These are phyloP conservation scores for Tragelaphus buxtoni DNA, from an alignment of 2,113 vertebrate genomes.

Conservation along the genomic window DNA sequence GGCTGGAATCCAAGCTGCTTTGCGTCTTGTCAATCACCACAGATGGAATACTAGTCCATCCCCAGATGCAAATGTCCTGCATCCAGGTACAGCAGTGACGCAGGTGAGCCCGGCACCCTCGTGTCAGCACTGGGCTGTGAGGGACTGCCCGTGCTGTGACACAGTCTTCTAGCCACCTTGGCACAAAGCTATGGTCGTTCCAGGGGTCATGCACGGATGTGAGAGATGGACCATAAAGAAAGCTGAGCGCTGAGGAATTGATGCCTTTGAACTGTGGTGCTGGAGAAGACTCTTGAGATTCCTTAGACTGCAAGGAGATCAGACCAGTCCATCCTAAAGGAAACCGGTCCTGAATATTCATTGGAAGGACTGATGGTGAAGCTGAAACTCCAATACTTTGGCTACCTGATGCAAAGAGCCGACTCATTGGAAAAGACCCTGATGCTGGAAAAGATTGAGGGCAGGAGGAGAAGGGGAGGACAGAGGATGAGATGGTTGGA, in stretches of 20 bases:
- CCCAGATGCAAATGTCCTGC: fast-evolving
- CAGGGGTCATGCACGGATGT: background rate
- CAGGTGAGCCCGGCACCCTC: fast-evolving
- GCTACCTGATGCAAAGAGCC: fast-evolving
- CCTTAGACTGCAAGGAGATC: background rate
- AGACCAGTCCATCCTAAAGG: background rate
- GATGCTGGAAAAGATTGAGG: background rate
- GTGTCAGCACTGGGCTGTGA: fast-evolving
- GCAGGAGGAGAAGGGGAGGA: background rate
- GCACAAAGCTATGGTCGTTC: background rate
- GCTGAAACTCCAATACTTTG: background rate
- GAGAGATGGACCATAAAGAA: background rate
- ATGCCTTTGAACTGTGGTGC: background rate
- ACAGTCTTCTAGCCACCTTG: background rate
- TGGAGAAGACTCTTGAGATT: background rate
- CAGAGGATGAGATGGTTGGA: background rate
- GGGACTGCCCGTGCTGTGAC: too few species aligned
- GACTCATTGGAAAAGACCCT: background rate
- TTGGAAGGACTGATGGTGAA: background rate
- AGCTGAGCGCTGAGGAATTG: fast-evolving
- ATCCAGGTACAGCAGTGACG: fast-evolving
- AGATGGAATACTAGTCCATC: background rate
- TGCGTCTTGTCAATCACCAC: background rate
- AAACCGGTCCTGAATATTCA: background rate
- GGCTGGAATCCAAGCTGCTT: background rate